A percentile compares a stretch with the other conserved stretches of the same genome.
Conservation (phyloP, 1,140 invertebrate genomes). For the Calliphora vicina region DNA sequence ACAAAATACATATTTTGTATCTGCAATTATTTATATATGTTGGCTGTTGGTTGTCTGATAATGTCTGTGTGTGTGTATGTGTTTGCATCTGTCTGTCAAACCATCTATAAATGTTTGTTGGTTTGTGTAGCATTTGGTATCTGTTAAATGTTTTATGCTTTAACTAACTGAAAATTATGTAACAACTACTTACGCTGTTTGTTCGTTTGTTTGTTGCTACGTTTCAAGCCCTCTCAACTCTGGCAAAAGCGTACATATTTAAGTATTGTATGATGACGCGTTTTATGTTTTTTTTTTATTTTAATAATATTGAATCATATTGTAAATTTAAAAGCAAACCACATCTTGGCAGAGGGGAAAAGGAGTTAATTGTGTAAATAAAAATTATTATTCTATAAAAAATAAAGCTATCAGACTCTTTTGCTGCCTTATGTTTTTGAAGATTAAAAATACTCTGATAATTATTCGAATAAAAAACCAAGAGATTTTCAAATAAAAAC, state of each 20-base stretch:
- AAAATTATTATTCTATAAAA: too few species aligned
- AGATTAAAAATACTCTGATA: too few species aligned
- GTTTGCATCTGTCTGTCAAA: neutral
- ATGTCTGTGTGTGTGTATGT: neutral
- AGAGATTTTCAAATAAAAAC: too few species aligned
- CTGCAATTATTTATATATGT: neutral
- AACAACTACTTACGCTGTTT: neutral
- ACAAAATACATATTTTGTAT: neutral
- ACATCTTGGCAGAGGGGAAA: neutral
- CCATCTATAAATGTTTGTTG: neutral
- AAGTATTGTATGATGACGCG: neutral
- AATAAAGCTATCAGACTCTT: too few species aligned
- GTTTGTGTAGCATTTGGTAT: neutral
- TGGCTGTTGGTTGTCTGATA: neutral
- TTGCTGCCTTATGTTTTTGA: too few species aligned
- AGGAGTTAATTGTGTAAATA: too few species aligned
- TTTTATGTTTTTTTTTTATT: neutral
- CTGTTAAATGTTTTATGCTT: neutral
- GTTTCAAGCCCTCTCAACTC: neutral
- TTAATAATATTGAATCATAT: neutral
- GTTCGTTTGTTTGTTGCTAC: neutral
- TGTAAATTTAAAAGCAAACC: neutral
- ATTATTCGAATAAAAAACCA: too few species aligned
- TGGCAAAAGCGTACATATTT: neutral
- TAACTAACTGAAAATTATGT: slow-evolving; percentile 4